Conservation (phyloP, 2,888 invertebrate genomes). For the Malthinus flaveolus region DNA sequence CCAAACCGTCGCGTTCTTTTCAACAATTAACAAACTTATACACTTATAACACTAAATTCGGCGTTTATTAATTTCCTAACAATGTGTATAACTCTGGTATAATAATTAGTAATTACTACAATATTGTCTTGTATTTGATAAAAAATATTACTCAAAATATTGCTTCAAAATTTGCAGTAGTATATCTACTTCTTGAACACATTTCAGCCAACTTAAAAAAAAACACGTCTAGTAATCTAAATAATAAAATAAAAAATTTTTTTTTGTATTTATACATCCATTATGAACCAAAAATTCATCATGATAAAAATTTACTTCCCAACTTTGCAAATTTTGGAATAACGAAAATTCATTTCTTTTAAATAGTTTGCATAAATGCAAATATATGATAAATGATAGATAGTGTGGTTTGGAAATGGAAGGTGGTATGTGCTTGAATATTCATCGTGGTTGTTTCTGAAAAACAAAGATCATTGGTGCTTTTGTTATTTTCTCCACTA, state of each 20-base stretch:
- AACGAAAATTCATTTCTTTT: conserved; percentile 23
- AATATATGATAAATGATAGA: conserved; percentile 26
- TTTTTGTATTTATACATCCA: conserved; percentile 18
- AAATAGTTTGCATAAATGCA: conserved; percentile 25
- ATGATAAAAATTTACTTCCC: conserved; percentile 15
- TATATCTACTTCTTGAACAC: conserved; percentile 21
- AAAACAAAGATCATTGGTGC: conserved; percentile 25
- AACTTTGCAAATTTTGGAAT: conserved; percentile 14
- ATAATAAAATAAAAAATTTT: conserved; percentile 6
- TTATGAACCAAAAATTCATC: conserved; percentile 9
- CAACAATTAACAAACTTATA: conserved; percentile 22
- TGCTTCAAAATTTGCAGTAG: conserved; percentile 3
- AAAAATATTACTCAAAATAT: conserved; percentile 7
- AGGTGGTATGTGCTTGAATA: conserved; percentile 22
- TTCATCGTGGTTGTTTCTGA: conserved; percentile 31
- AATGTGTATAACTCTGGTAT: conserved; percentile 23
- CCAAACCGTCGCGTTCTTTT: conserved; percentile 3
- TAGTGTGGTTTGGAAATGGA: conserved; percentile 15
- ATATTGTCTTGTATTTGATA: conserved; percentile 26
- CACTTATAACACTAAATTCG: conserved; percentile 26
- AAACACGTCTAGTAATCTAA: not conserved
- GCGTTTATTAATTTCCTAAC: conserved; percentile 24
- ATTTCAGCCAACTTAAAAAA: conserved; percentile 21
- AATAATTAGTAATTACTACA: conserved; percentile 8
- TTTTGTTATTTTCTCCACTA: too few species aligned